A percentile compares a stretch with the other conserved stretches of the same genome.
phyloP scores from a whole-genome alignment of 2,113 vertebrate species.

The Tetrao urogallus region DNA sequence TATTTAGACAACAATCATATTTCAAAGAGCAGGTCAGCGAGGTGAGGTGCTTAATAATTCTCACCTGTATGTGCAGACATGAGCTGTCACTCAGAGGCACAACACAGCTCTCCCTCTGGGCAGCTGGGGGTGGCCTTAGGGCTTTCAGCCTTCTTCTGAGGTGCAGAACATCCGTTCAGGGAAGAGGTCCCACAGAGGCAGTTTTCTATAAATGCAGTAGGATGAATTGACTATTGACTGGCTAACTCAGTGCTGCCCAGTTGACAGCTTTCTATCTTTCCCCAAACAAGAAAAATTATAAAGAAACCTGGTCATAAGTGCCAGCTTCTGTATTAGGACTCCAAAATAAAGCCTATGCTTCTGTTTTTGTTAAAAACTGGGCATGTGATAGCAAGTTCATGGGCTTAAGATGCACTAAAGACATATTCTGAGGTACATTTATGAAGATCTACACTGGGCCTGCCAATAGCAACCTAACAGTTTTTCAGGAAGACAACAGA shows the following conservation, averaged over 20 bases:
- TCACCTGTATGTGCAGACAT: background rate
- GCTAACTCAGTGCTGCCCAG: background rate
- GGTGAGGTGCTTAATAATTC: background rate
- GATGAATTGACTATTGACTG: background rate
- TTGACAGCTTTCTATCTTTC: background rate
- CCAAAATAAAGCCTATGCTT: background rate
- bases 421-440: background rate
- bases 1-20: slow-evolving; percentile 8
- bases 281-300: background rate
- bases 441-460: background rate
- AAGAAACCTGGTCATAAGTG: background rate
- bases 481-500: background rate
- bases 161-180: background rate
- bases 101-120: background rate
- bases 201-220: background rate
- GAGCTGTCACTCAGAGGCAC: background rate
- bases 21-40: background rate
- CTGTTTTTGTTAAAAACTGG: background rate
- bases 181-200: background rate
- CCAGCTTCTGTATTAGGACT: background rate
- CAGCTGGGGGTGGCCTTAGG: background rate
- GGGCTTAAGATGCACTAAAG: background rate
- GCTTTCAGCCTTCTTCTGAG: background rate
- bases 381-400: background rate
- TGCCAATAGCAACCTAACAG: background rate